These are phyloP conservation scores for Tinea semifulvella DNA, from an alignment of 2,888 invertebrate genomes.

Conservation along the genomic window DNA sequence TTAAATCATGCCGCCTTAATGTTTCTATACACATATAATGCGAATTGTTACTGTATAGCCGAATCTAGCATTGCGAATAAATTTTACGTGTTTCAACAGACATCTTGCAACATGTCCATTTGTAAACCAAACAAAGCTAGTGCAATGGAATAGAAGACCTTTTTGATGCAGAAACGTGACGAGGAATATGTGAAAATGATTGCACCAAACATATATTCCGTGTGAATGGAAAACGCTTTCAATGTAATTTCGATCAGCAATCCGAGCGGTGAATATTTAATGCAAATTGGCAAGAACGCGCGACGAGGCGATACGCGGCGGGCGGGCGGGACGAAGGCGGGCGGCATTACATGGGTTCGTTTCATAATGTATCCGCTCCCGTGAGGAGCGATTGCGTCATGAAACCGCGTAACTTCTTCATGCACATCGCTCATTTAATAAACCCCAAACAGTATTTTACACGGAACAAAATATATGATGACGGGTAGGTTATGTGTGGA, in stretches of 20 bases:
- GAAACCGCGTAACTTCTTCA: conserved; percentile 1
- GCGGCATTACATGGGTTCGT: conserved; percentile 12
- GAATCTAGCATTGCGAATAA: not conserved
- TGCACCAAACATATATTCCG: conserved; percentile 27
- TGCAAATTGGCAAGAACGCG: conserved; percentile 21
- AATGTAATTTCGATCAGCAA: conserved; percentile 20
- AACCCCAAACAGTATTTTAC: conserved; percentile 1
- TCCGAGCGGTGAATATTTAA: conserved; percentile 22
- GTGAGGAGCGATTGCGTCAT: conserved; percentile 14
- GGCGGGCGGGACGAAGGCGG: conserved; percentile 2
- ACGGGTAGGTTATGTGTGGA: too few relatives aligned
- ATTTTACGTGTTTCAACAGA: conserved; percentile 1
- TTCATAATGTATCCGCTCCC: conserved; percentile 15
- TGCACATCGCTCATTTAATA: conserved; percentile 1
- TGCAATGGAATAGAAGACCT: not conserved
- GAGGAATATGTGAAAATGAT: conserved; percentile 18
- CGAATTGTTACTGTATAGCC: too few relatives aligned
- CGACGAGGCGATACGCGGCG: conserved; percentile 17
- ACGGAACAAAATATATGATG: not conserved
- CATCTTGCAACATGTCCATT: conserved; percentile 3
- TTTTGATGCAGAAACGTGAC: conserved; percentile 10
- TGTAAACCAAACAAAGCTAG: conserved; percentile 2
- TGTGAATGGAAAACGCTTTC: conserved; percentile 29
- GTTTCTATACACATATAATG: not conserved
- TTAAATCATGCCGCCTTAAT: not conserved